Percentiles rank a stretch among this genome's conserved stretches.
phyloP scores from a whole-genome alignment of 1,140 invertebrate genomes.

The Drosophila kepulauana region DNA sequence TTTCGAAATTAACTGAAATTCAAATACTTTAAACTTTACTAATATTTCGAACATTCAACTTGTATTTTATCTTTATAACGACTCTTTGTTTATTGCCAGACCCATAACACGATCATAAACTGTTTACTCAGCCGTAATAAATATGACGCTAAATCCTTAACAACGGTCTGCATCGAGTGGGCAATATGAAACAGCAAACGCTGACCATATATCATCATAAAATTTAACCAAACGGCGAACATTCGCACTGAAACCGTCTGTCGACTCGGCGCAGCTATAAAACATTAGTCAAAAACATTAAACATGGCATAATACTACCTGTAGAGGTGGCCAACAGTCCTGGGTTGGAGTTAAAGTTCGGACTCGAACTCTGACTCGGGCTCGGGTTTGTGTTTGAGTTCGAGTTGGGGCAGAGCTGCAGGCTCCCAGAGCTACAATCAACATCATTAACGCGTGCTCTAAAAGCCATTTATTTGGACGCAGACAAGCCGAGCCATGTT shows the following conservation, averaged over 20 bases:
- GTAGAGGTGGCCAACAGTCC: conserved; percentile 27
- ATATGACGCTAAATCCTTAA: conserved; percentile 71
- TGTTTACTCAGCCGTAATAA: conserved; percentile 48
- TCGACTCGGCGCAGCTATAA: conserved; percentile 43
- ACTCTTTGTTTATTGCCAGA: neutral
- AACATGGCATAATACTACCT: conserved; percentile 58
- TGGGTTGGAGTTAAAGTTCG: neutral
- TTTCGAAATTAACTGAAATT: neutral
- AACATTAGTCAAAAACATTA: conserved; percentile 63
- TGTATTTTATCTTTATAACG: no score
- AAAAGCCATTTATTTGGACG: conserved; percentile 79
- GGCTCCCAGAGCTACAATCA: conserved; percentile 71
- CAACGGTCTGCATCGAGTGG: conserved; percentile 49
- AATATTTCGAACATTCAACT: no score
- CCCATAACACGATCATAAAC: neutral
- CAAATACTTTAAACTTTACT: no score
- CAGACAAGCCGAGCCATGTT: conserved; percentile 65
- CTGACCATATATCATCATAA: conserved; percentile 77
- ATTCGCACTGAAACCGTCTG: conserved; percentile 27
- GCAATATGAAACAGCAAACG: conserved; percentile 39
- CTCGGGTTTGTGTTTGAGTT: neutral
- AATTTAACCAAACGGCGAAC: conserved; percentile 48
- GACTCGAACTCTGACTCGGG: no score
- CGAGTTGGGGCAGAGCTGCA: neutral
- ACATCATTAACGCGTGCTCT: conserved; percentile 82